These are phyloP conservation scores for Brachionus plicatilis DNA, from an alignment of 1,140 invertebrate species.

Conservation along the genomic window DNA sequence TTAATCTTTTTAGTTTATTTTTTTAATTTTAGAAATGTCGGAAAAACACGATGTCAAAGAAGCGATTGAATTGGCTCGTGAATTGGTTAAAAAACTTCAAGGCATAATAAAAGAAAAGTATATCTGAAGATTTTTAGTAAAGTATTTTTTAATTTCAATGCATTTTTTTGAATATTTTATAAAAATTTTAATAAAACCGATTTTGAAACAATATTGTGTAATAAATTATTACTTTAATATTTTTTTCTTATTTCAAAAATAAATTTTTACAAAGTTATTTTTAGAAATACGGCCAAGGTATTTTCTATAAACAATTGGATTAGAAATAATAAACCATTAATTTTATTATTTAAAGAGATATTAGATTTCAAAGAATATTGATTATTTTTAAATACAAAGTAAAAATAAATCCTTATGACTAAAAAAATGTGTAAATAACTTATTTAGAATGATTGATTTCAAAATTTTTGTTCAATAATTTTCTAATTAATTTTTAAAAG, in stretches of 20 bases:
- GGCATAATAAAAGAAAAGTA: conserved; percentile 72
- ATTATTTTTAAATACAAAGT: no score
- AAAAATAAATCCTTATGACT: no score
- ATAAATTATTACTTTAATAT: neutral
- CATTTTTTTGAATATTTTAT: neutral
- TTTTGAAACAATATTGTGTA: neutral
- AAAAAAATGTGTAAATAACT: no score
- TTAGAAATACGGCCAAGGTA: neutral
- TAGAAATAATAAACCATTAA: neutral
- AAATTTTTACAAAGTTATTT: neutral
- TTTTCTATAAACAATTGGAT: neutral
- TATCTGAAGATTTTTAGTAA: neutral
- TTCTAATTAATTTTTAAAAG: no score
- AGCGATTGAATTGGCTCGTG: conserved; percentile 72
- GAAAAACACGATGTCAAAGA: conserved; percentile 78
- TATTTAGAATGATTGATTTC: no score
- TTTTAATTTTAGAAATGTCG: conserved; percentile 77
- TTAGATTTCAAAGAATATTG: no score
- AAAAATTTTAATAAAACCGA: neutral
- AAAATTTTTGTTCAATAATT: no score
- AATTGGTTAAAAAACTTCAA: conserved; percentile 77
- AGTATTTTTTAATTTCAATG: neutral
- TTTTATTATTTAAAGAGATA: no score
- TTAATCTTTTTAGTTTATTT: neutral
- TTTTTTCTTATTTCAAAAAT: neutral